phyloP scores from a whole-genome alignment of 2,797 vertebrate genomes.

The Masticophis lateralis region DNA sequence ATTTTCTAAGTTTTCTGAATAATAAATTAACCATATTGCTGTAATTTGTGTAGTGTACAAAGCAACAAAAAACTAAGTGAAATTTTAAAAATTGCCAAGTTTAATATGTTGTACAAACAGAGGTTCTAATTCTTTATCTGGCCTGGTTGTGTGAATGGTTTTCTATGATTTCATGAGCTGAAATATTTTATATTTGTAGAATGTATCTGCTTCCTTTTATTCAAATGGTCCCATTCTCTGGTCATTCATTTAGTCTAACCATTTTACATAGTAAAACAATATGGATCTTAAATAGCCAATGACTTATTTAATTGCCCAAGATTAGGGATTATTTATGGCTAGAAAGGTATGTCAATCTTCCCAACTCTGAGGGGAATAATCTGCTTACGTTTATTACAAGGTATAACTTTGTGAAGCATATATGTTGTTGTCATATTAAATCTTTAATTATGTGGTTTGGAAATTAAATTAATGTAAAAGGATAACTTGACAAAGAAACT shows the following conservation, averaged over 20 bases:
- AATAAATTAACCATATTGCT: not conserved
- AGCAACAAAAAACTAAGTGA: not conserved
- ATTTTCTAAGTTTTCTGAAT: not conserved
- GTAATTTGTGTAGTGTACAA: not conserved
- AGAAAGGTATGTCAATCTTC: not conserved
- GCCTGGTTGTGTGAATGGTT: not conserved
- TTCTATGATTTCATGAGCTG: not conserved
- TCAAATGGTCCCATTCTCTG: not conserved
- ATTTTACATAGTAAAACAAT: not conserved
- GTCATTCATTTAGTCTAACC: not conserved
- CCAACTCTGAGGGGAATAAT: not conserved
- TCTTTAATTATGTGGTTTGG: constrained; percentile 29
- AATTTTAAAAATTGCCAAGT: not conserved
- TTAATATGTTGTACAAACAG: not conserved
- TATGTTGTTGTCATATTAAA: constrained; percentile 11
- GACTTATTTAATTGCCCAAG: not conserved
- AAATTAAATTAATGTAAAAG: constrained; percentile 25
- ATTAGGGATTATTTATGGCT: constrained; percentile 8
- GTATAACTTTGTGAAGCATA: constrained; percentile 20
- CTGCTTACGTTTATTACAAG: constrained; percentile 9
- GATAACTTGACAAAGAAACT: constrained; percentile 26
- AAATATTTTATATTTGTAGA: not conserved
- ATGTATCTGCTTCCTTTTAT: not conserved
- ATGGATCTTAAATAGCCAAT: not conserved
- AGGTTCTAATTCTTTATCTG: not conserved